Conservation (phyloP, 2,888 invertebrate genomes). For the Papilio demoleus region DNA sequence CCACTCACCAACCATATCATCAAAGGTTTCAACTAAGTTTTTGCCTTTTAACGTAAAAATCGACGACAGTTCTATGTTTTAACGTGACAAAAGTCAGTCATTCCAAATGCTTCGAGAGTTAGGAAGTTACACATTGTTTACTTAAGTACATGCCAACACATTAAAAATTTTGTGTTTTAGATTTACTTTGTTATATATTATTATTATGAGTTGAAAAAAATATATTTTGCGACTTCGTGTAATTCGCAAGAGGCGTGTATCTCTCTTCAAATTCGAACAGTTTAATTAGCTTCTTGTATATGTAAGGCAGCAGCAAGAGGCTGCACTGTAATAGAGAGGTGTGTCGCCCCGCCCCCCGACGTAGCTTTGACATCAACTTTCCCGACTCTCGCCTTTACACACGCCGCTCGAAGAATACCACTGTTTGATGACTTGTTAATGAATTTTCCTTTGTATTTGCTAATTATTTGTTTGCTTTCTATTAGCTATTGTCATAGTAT, state of each 20-base stretch:
- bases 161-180: too few species aligned
- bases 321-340: constrained; percentile 75
- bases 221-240: constrained; percentile 3
- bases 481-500: not conserved
- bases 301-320: constrained; percentile 49
- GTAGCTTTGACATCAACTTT: constrained; percentile 47
- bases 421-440: constrained; percentile 24
- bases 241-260: constrained; percentile 30
- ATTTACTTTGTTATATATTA: too few species aligned
- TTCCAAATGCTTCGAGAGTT: too few species aligned
- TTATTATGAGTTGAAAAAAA: constrained; percentile 15
- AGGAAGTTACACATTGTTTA: too few species aligned
- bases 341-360: constrained; percentile 75
- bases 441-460: not conserved
- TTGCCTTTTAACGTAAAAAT: constrained; percentile 18
- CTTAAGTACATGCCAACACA: too few species aligned
- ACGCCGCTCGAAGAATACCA: constrained; percentile 5
- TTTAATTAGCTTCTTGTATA: constrained; percentile 40
- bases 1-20: constrained; percentile 35
- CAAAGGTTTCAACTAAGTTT: constrained; percentile 23
- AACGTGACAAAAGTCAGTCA: too few species aligned
- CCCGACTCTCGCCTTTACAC: constrained; percentile 51
- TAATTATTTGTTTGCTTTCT: not conserved
- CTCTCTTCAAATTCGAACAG: constrained; percentile 33
- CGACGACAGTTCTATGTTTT: constrained; percentile 21